Evolutionary conservation across 1,140 invertebrate genomes (phyloP).

Genomic region (Conus ventricosus): DNA sequence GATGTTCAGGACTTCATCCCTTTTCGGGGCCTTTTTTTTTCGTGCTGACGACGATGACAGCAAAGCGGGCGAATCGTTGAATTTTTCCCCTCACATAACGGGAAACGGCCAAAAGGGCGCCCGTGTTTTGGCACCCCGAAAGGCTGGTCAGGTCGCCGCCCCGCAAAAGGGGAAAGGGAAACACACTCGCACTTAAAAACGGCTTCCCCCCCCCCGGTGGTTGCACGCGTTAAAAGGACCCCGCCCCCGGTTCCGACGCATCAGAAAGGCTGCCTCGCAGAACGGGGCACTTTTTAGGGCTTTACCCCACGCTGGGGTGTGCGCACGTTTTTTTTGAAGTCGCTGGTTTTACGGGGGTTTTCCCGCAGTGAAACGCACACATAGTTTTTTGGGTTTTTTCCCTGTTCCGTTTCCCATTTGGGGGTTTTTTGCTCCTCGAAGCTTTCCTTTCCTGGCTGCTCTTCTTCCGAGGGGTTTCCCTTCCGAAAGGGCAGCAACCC

Average conservation of each 20-base stretch:
- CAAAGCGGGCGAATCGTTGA: constrained; percentile 35
- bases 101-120: constrained; percentile 27
- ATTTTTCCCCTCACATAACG: constrained; percentile 29
- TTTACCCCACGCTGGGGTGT: constrained; percentile 42
- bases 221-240: no score
- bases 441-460: background rate
- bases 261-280: constrained; percentile 34
- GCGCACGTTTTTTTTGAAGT: constrained; percentile 33
- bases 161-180: constrained; percentile 34
- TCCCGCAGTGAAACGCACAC: constrained; percentile 23
- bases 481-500: background rate
- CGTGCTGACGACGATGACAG: constrained; percentile 15
- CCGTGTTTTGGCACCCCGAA: constrained; percentile 42
- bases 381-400: constrained; percentile 9
- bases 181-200: constrained; percentile 35
- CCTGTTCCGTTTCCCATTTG: background rate
- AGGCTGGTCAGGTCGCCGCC: constrained; percentile 37
- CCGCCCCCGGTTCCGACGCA: no score
- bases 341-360: constrained; percentile 18
- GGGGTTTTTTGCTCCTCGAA: background rate
- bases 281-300: constrained; percentile 30
- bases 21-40: background rate
- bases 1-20: no score
- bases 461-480: background rate
- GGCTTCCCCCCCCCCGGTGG: constrained; percentile 45